These are phyloP conservation scores for Scytalopus superciliaris DNA, from an alignment of 2,113 vertebrate genomes.

Conservation along the genomic window DNA sequence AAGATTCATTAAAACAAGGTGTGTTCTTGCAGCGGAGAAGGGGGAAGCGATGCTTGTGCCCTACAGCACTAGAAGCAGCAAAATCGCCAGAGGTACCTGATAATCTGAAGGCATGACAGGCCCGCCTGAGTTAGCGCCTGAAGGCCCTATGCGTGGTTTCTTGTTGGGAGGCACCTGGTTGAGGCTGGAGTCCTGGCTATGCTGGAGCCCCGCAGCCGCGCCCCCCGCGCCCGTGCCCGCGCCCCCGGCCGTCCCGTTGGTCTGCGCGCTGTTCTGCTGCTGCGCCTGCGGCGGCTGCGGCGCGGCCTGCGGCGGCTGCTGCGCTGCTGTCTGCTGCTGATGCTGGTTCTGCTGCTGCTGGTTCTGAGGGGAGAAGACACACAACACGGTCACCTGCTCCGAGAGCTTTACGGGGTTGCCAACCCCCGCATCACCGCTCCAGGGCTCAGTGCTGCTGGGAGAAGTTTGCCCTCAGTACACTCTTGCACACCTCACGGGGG, in stretches of 20 bases:
- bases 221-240: constrained; percentile 48
- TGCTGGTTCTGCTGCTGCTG: constrained; percentile 90
- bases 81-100: constrained; percentile 80
- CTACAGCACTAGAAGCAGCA: background rate
- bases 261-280: constrained; percentile 89
- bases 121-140: constrained; percentile 87
- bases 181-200: constrained; percentile 84
- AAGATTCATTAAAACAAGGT: background rate
- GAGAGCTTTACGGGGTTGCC: accelerated
- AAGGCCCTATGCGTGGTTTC: constrained; percentile 92
- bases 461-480: accelerated
- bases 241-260: constrained; percentile 84
- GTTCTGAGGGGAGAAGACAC: constrained; percentile 71
- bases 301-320: constrained; percentile 77
- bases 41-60: accelerated
- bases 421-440: accelerated
- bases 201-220: constrained; percentile 79
- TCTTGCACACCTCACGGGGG: too few species aligned
- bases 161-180: constrained; percentile 93
- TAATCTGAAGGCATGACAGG: constrained; percentile 92
- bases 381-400: background rate
- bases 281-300: constrained; percentile 76
- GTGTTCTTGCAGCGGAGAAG: background rate
- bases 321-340: constrained; percentile 85
- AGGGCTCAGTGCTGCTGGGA: too few species aligned